These are phyloP conservation scores for Pangasius sanitwongsei DNA, from an alignment of 2,797 vertebrate genomes.

Conservation along the genomic window DNA sequence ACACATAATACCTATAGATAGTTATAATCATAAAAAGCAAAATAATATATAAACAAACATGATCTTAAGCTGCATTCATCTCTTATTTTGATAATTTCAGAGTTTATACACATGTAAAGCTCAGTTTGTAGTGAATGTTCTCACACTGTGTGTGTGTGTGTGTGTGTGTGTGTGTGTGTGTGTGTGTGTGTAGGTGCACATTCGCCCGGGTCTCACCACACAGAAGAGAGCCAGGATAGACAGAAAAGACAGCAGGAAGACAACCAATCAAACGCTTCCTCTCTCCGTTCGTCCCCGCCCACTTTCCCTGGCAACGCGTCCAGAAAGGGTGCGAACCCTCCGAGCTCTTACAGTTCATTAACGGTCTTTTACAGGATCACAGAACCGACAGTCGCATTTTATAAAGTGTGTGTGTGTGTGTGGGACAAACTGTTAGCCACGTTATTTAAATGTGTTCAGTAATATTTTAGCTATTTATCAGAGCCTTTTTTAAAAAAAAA, in stretches of 20 bases:
- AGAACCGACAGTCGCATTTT: neutral
- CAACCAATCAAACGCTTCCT: constrained; percentile 77
- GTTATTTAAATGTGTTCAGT: neutral
- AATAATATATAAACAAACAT: neutral
- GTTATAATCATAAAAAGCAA: neutral
- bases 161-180: neutral
- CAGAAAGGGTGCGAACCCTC: constrained; percentile 76
- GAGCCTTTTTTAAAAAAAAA: neutral
- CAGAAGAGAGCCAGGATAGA: constrained; percentile 82
- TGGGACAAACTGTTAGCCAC: neutral
- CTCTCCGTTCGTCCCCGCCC: constrained; percentile 80
- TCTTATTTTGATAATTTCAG: neutral
- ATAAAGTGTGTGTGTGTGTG: neutral
- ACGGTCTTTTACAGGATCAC: neutral
- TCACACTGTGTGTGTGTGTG: constrained; percentile 5
- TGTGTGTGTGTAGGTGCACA: constrained; percentile 73
- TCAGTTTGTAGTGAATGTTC: neutral
- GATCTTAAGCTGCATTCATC: neutral
- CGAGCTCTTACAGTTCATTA: neutral
- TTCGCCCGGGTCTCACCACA: constrained; percentile 84
- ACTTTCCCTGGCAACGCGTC: constrained; percentile 83
- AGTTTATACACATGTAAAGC: neutral
- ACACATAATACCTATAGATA: neutral
- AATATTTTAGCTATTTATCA: neutral
- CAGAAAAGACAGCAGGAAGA: constrained; percentile 80